Evolutionary conservation across 2,797 vertebrate species (phyloP).

Genomic region (Sebastes kiyomatsui): DNA sequence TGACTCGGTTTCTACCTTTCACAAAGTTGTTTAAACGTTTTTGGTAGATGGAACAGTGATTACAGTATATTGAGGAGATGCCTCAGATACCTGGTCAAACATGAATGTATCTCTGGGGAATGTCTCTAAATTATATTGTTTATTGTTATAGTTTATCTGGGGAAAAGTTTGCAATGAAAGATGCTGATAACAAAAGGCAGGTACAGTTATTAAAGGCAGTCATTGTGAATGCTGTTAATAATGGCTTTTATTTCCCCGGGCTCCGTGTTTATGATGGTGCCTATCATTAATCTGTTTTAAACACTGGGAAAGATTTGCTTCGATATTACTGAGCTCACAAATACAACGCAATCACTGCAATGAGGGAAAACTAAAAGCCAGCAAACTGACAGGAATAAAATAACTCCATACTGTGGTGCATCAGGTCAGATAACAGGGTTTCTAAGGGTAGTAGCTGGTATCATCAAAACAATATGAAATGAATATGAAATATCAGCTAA

Average conservation of each 20-base stretch:
- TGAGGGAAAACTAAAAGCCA: background rate
- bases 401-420: background rate
- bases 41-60: background rate
- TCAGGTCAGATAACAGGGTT: background rate
- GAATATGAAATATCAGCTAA: background rate
- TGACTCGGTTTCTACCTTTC: background rate
- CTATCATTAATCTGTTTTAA: background rate
- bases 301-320: background rate
- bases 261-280: background rate
- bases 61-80: background rate
- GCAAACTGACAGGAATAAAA: background rate
- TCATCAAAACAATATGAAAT: background rate
- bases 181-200: background rate
- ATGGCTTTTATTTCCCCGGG: background rate
- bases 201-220: constrained; percentile 5
- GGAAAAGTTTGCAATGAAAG: constrained; percentile 1
- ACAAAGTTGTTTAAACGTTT: background rate
- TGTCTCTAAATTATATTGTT: background rate
- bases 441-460: background rate
- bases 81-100: background rate
- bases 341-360: background rate
- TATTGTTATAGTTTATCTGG: background rate
- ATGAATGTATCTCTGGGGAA: background rate
- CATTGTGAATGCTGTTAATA: background rate
- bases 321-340: background rate